Evolutionary conservation across 1,140 invertebrate genomes (phyloP), one percentile per base, ranked within the genome.

Genomic region (Saccostrea glomerata): DNA sequence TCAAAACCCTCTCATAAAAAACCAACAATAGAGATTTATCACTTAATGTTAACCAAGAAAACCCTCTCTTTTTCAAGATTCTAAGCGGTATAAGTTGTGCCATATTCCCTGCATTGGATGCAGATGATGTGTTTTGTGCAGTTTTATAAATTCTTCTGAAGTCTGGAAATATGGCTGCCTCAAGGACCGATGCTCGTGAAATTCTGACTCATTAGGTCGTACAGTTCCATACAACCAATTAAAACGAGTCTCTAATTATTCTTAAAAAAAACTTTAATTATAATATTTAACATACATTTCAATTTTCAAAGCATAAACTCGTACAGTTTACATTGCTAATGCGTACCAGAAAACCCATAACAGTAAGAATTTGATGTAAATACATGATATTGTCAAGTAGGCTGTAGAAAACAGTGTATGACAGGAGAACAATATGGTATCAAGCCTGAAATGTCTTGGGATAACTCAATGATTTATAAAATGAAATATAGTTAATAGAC

Each of bases 11-110:
- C 5, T 17, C 15, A 13, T 84, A 84, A 84, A 84, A 84, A 23
- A 3, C 84, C 56, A 86, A 77, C 70, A 77, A 77, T 77, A 77
- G 25, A 77, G 30, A 25, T 77, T 77, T 77, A 77, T 77, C 70
- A 77, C 70, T 30, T 40, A 11, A 30, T 77, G 13, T 36, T 30
- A 36, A 77, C 25, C 70, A 30, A 13, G 25, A 23, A 77, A 25
- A 36, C 23, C 47, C 47, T 36, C 25, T 77, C 11, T 77, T 36
- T 15, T 36, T 77, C 23, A 30, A 77, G 70, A 36, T 15, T 77
- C 25, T 77, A 77, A 77, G 70, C 30, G 30, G 15, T 36, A 36
- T 77, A 15, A 7, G 70, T 25, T 77, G 70, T 36, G 25, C 70
- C 25, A 77, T 77, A 17, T 63, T 63, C 17, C 5, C 6, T 63